Conservation (phyloP, 2,888 invertebrate species). For the Eupithecia insigniata region DNA sequence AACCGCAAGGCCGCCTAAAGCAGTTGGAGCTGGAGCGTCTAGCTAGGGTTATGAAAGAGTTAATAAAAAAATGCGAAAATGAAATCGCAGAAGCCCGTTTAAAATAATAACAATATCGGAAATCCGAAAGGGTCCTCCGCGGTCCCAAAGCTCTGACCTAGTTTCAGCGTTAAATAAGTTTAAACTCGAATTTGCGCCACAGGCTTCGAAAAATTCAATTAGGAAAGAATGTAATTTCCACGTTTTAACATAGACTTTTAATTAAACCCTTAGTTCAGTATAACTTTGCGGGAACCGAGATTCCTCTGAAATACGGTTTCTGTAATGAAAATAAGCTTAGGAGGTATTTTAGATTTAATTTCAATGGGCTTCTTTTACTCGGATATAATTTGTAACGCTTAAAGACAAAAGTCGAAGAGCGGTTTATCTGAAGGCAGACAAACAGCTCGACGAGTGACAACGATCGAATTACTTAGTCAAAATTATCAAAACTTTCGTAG, state of each 20-base stretch:
- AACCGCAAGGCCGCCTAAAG: too few species aligned
- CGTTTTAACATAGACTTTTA: conserved; percentile 38
- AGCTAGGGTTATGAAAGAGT: too few species aligned
- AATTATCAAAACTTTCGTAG: too few species aligned
- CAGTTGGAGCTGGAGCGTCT: too few species aligned
- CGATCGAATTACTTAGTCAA: too few species aligned
- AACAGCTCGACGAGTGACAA: too few species aligned
- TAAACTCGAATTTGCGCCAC: conserved; percentile 20
- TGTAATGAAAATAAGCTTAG: neutral
- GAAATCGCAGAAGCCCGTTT: neutral
- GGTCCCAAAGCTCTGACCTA: conserved; percentile 2
- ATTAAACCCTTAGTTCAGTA: conserved; percentile 37
- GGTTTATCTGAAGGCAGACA: too few species aligned
- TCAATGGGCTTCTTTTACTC: neutral
- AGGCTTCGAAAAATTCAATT: conserved; percentile 26
- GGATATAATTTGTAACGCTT: too few species aligned
- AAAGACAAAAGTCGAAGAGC: too few species aligned
- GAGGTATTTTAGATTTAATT: neutral
- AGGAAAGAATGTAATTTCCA: conserved; percentile 35
- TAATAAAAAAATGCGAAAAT: too few species aligned
- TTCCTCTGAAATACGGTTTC: conserved; percentile 4
- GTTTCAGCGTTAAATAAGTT: conserved; percentile 25
- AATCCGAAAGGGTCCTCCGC: neutral
- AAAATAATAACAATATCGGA: neutral
- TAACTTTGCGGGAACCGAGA: conserved; percentile 29